Base-by-base conservation (phyloP, 2,797 vertebrate genomes). In the Cirrhinus molitorella region DNA sequence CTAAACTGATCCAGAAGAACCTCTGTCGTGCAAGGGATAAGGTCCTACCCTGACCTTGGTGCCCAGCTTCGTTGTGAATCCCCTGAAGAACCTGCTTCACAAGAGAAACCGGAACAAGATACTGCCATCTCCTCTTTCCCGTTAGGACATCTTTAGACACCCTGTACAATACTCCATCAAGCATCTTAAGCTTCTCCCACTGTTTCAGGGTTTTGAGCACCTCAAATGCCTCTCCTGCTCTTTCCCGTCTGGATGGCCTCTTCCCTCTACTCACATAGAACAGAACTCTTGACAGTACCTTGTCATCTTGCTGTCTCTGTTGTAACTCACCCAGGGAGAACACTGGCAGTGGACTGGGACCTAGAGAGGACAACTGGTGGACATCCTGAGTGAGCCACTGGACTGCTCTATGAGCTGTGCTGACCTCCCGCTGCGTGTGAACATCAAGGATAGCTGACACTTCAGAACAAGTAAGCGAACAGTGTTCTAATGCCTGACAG, bases 281-380 rank as follows among this genome's bases (percentile, higher is more conserved):
- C 2, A 82, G 23, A 11, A 87, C 80, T 40, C 67, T 25, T 5
- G 67, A 79, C 53, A 85, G 23, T 3, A n/a, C 21, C 28, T 17
- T 3, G 21, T 87, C 78, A 21, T 79, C 31, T 7, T 81, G 82
- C 25, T 87, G 74, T 23, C 45, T 55, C 19, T 87, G 49, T 17
- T 57, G 49, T 0, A 71, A 82, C 37, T 86, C 77, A 2, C 79
- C 23, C n/a, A 57, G 4, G 23, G n/a, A 23, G 8, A 57, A 12
- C n/a, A 57, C 55, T 23, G 55, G 55, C n/a, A 57, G 55, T 4
- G 55, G 55, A 57, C 11, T n/a, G 21, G 21, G 9, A 55, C 21
- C 31, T 34, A 4, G 31, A 34, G 31, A 34, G 2, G 4, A 34
- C 31, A 34, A 34, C 31, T 34, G 31, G 31, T 34, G 31, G 4